Percentiles rank a stretch among this genome's conserved stretches.
Evolutionary conservation across 2,888 invertebrate species (phyloP).

Genomic region (Agrotis puta): DNA sequence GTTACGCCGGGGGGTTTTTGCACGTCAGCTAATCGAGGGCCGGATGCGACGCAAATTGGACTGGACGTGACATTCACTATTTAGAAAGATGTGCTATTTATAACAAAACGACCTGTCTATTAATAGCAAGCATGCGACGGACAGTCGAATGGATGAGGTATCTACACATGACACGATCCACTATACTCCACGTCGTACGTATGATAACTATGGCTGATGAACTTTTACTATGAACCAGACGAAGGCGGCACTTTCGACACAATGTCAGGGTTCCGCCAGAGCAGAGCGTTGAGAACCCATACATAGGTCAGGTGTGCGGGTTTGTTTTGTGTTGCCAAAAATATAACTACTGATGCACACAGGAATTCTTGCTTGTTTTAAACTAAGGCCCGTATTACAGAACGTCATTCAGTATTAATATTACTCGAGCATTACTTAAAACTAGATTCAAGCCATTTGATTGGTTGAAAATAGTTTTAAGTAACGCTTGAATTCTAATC

Average conservation of each 20-base stretch:
- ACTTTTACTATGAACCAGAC: neutral
- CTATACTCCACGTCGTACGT: neutral
- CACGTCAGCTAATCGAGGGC: conserved; percentile 6
- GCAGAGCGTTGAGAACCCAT: neutral
- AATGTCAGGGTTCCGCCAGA: neutral
- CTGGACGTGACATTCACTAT: conserved; percentile 13
- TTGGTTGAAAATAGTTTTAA: no score
- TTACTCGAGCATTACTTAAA: no score
- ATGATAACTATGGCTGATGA: neutral
- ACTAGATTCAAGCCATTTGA: no score
- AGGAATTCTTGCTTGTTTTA: neutral
- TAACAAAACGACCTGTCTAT: neutral
- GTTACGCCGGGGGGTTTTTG: neutral
- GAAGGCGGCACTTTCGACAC: neutral
- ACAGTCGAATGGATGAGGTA: neutral
- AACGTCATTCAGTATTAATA: no score
- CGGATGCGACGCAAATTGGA: conserved; percentile 14
- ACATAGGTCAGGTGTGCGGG: neutral
- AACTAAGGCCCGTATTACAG: no score
- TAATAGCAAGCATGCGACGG: neutral
- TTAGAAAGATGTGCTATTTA: neutral
- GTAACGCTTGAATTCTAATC: no score
- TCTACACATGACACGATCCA: neutral
- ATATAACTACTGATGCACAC: neutral
- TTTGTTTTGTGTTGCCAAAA: neutral